Evolutionary conservation across 2,113 vertebrate species (phyloP).

Genomic region (Irena cyanogastra): DNA sequence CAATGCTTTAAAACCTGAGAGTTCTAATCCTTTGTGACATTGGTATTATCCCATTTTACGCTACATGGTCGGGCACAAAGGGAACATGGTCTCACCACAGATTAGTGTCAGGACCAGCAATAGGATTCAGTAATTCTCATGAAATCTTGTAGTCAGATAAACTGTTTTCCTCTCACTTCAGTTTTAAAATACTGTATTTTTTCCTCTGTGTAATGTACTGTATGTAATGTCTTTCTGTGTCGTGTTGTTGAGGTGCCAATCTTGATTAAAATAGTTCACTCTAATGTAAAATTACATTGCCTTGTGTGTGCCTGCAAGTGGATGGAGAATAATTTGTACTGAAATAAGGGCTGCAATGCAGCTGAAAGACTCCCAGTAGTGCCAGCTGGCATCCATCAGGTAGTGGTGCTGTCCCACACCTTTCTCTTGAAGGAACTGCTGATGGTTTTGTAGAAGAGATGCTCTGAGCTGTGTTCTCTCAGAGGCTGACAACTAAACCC

Average conservation of each 20-base stretch:
- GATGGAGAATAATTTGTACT: background rate
- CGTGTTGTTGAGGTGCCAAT: background rate
- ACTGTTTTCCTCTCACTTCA: background rate
- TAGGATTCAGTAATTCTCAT: background rate
- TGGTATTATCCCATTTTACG: conserved; percentile 28
- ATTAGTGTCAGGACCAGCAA: conserved; percentile 30
- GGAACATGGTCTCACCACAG: background rate
- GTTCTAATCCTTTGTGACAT: background rate
- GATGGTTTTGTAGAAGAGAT: background rate
- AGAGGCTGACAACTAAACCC: background rate
- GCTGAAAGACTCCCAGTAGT: background rate
- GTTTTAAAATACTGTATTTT: background rate
- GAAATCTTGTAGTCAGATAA: background rate
- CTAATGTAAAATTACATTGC: background rate
- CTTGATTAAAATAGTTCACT: background rate
- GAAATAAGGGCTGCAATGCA: background rate
- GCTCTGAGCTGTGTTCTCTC: background rate
- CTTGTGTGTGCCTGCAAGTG: background rate
- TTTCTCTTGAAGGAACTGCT: background rate
- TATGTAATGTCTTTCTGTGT: background rate
- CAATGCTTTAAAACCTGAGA: background rate
- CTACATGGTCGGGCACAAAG: background rate
- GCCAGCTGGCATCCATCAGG: background rate
- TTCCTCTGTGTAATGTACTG: background rate
- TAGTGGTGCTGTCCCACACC: background rate